Conservation (phyloP, 2,888 invertebrate species). For the Lasioglossum figueresi region DNA sequence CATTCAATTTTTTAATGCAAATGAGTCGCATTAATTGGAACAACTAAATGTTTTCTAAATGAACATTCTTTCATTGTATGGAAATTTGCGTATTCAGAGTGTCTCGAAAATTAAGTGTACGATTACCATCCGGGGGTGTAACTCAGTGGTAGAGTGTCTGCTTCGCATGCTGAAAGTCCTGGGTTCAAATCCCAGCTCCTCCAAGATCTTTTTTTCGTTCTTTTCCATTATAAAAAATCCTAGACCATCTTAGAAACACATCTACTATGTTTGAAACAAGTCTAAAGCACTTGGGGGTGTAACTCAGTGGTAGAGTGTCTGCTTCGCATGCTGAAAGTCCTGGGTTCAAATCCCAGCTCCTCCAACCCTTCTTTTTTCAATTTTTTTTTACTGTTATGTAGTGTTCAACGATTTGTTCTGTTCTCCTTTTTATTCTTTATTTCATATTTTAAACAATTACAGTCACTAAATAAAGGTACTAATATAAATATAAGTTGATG, state of each 20-base stretch:
- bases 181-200: constrained; percentile 84
- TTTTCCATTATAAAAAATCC: constrained; percentile 2
- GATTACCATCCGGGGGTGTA: constrained; percentile 84
- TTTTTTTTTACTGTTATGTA: background rate
- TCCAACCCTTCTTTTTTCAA: constrained; percentile 60
- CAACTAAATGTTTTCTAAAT: background rate
- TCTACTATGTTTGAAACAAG: background rate
- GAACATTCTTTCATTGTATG: background rate
- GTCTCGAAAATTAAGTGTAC: constrained; percentile 84
- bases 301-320: constrained; percentile 84
- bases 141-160: constrained; percentile 84
- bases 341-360: constrained; percentile 84
- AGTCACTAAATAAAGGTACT: too few relatives aligned
- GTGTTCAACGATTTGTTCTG: background rate
- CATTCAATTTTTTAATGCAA: background rate
- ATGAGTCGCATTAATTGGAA: background rate
- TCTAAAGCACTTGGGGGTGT: constrained; percentile 76
- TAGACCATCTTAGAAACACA: background rate
- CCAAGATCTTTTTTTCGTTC: constrained; percentile 73
- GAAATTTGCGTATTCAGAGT: constrained; percentile 70
- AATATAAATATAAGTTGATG: too few relatives aligned
- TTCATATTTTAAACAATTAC: background rate
- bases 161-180: constrained; percentile 84
- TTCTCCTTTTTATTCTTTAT: background rate
- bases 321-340: constrained; percentile 84